phyloP scores from a whole-genome alignment of 2,888 invertebrate species.

The Hemaris fuciformis region DNA sequence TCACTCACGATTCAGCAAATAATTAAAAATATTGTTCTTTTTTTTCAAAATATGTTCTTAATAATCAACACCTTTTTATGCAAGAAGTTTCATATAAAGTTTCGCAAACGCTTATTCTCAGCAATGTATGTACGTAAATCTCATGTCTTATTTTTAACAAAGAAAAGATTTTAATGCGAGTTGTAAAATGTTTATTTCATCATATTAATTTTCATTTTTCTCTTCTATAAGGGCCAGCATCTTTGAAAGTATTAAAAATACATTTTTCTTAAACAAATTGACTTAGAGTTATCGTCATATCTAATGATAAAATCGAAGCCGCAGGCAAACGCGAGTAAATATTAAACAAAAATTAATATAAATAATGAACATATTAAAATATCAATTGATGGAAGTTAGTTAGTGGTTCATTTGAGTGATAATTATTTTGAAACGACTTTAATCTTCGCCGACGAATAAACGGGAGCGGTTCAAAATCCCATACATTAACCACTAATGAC shows the following conservation, averaged over 20 bases:
- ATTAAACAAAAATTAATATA: constrained; percentile 8
- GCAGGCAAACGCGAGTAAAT: neutral
- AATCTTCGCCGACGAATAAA: constrained; percentile 6
- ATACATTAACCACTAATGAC: constrained; percentile 3
- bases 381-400: constrained; percentile 7
- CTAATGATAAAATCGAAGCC: neutral
- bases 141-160: neutral
- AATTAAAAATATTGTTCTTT: too few species aligned
- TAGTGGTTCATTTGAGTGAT: constrained; percentile 7
- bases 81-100: neutral
- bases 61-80: too few species aligned
- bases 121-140: neutral
- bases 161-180: neutral
- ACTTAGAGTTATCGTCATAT: neutral
- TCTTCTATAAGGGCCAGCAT: neutral
- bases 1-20: too few species aligned
- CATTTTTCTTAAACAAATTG: neutral
- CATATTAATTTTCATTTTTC: neutral
- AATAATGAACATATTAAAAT: constrained; percentile 3
- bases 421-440: constrained; percentile 2
- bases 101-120: neutral
- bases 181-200: neutral
- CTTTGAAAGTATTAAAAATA: neutral
- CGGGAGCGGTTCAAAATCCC: constrained; percentile 3
- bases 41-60: too few species aligned